These are phyloP conservation scores for Polia nebulosa DNA, from an alignment of 2,888 invertebrate genomes.

Conservation along the genomic window DNA sequence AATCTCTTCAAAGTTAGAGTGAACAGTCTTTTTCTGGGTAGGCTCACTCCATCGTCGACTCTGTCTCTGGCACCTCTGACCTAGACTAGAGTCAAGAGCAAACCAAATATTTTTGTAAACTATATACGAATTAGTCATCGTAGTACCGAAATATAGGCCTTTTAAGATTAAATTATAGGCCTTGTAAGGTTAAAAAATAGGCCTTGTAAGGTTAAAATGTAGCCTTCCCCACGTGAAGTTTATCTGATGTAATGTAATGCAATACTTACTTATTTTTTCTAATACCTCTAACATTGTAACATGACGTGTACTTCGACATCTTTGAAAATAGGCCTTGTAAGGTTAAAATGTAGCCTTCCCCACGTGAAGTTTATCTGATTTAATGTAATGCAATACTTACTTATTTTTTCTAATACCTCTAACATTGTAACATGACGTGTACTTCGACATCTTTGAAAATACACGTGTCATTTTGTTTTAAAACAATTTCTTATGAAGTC, in stretches of 20 bases:
- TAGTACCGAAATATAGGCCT: no score
- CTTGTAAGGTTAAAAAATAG: no score
- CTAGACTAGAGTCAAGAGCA: no score
- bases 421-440: slow-evolving; percentile 7
- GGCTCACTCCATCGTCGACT: no score
- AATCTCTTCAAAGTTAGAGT: no score
- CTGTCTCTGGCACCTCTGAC: no score
- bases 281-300: background rate
- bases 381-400: slow-evolving; percentile 35
- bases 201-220: slow-evolving; percentile 2
- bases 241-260: slow-evolving; percentile 45
- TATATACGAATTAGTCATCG: no score
- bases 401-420: slow-evolving; percentile 4
- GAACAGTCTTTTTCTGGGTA: no score
- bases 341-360: slow-evolving; percentile 24
- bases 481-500: background rate
- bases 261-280: slow-evolving; percentile 19
- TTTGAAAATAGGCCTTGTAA: background rate
- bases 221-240: slow-evolving; percentile 19
- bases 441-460: background rate
- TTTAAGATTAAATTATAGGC: no score
- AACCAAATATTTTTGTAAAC: no score
- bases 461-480: slow-evolving; percentile 8
- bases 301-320: slow-evolving; percentile 5
- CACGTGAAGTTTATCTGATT: slow-evolving; percentile 37